These are phyloP conservation scores for Lepus timidus DNA, from an alignment of 2,113 vertebrate genomes.

Conservation along the genomic window DNA sequence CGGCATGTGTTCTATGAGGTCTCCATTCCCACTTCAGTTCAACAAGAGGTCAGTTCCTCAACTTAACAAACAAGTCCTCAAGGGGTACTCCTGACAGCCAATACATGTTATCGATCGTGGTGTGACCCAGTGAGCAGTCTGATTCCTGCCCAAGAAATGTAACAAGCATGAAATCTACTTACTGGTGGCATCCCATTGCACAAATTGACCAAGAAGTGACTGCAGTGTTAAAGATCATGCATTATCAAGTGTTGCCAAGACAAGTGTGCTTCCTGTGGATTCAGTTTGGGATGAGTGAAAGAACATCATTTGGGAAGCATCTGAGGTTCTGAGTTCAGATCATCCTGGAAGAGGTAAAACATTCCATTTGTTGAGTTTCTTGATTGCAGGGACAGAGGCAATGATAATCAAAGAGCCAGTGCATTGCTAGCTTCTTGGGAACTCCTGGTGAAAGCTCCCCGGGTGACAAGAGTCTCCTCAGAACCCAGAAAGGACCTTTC, in stretches of 20 bases:
- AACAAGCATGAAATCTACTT: not conserved
- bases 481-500: not conserved
- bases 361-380: not conserved
- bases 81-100: not conserved
- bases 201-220: not conserved
- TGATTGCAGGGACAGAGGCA: not conserved
- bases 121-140: too few species aligned
- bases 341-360: not conserved
- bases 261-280: not conserved
- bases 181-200: rapidly evolving
- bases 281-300: not conserved
- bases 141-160: not conserved
- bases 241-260: not conserved
- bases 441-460: not conserved
- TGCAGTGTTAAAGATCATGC: not conserved
- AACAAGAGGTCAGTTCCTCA: not conserved
- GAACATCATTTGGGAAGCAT: not conserved
- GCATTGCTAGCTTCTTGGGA: not conserved
- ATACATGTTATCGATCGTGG: not conserved
- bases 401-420: not conserved
- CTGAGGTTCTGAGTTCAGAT: not conserved
- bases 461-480: not conserved
- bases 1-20: not conserved
- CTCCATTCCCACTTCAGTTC: not conserved
- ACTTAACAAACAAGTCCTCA: not conserved